Base-by-base conservation (phyloP, 2,797 vertebrate genomes). In the Leptoclinus maculatus region DNA sequence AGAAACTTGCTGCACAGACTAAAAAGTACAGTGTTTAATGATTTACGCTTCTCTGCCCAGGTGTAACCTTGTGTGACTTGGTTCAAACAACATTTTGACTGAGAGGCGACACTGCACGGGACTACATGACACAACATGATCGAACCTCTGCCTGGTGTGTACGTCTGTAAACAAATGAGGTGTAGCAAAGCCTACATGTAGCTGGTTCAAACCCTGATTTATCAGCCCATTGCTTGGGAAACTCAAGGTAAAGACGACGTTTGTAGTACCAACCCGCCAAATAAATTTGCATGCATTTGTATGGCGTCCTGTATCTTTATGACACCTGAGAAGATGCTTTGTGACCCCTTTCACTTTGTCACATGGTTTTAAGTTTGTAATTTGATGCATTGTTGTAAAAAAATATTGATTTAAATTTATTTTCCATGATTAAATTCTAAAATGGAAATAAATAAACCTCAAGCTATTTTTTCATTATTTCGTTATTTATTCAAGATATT, bases 91-190 rank as follows among this genome's bases (percentile, higher is more conserved):
- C 19, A n/a, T 39, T 78, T 45, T 76, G 51, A 57, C 51, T 27
- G 7, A 63, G 12, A 59, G 45, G 56, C 56, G 47, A 59, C 21
- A 45, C 10, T 56, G 45, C n/a, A 76, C 1, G 12, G 43, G 34
- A n/a, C n/a, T n/a, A 36, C 58, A 51, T 53, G 67, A 75, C 25
- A 75, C 12, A 60, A 62, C 83, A 67, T 62, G 54, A 81, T 74
- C 16, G 56, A 74, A 79, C 45, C 32, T 69, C 47, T n/a, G 53
- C 38, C 68, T 72, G 72, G 71, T 57, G 83, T 84, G 74, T 75
- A 39, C 11, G 13, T 38, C 23, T 54, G 2, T 29, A 29, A 29
- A 29, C 49, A 83, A 67, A 73, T 11, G 5, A 0, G 0, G 11
- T n/a, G 34, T 13, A 11, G 53, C 43, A 41, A 19, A 19, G 16